Percentiles rank a stretch among this genome's conserved stretches.
Evolutionary conservation across 2,113 vertebrate species (phyloP).

Genomic region (Xiphophorus couchianus): DNA sequence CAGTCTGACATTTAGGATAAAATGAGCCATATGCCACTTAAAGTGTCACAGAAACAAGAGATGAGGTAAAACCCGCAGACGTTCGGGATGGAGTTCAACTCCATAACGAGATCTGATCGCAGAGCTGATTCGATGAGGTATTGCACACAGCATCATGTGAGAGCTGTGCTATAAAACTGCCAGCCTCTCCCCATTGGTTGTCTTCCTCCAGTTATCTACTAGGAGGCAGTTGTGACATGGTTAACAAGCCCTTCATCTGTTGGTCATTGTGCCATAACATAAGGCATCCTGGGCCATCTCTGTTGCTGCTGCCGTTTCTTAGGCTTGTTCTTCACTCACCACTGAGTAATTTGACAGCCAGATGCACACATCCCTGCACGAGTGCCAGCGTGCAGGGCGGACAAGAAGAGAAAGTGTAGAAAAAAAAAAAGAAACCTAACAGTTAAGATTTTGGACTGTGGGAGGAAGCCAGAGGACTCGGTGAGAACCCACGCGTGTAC

Average conservation of each 20-base stretch:
- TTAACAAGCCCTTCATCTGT: conserved; percentile 28
- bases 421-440: conserved; percentile 13
- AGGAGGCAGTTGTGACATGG: conserved; percentile 19
- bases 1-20: conserved; percentile 66
- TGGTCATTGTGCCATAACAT: conserved; percentile 38
- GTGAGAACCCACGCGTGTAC: no score
- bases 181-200: not conserved
- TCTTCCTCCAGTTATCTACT: conserved; percentile 3
- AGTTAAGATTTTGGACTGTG: no score
- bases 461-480: no score
- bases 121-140: not conserved
- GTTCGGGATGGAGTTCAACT: conserved; percentile 22
- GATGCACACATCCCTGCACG: conserved; percentile 24
- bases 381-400: conserved; percentile 26
- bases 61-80: conserved; percentile 49
- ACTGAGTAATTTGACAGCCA: conserved; percentile 37
- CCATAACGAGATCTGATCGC: conserved; percentile 33
- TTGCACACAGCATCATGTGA: not conserved
- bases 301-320: conserved; percentile 16
- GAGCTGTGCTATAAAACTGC: not conserved
- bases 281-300: conserved; percentile 25
- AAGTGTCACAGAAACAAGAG: conserved; percentile 55
- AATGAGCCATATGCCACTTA: conserved; percentile 48
- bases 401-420: conserved; percentile 12
- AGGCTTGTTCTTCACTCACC: conserved; percentile 17